Conservation (phyloP, 2,797 vertebrate species). For the Salmo trutta region DNA sequence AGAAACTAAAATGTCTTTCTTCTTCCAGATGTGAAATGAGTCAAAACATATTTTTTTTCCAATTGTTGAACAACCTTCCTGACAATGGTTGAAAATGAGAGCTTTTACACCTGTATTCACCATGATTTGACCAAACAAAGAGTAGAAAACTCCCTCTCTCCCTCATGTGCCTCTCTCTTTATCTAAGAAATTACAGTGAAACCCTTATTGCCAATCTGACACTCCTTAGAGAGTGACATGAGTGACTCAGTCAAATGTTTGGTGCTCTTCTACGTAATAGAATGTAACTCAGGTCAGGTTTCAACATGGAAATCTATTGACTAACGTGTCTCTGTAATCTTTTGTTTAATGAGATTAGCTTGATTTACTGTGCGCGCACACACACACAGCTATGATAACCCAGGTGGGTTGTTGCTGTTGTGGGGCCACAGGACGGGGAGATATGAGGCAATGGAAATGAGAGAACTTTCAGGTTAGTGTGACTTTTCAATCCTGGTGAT, state of each 20-base stretch:
- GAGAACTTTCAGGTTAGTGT: conserved; percentile 28
- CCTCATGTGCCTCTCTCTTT: conserved; percentile 26
- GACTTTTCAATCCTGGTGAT: conserved; percentile 31
- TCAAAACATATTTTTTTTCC: background rate
- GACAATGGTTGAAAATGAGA: background rate
- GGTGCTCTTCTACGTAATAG: conserved; percentile 24
- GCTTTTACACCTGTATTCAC: conserved; percentile 12
- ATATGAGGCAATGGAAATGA: conserved; percentile 48
- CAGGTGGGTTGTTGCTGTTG: conserved; percentile 14
- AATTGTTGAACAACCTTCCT: background rate
- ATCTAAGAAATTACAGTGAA: conserved; percentile 4
- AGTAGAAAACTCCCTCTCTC: conserved; percentile 10
- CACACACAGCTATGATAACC: conserved; percentile 1
- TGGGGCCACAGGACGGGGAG: conserved; percentile 20
- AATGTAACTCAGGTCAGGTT: conserved; percentile 46
- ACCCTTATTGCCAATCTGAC: conserved; percentile 32
- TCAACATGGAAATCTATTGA: conserved; percentile 32
- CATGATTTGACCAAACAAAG: background rate
- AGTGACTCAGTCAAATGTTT: conserved; percentile 17
- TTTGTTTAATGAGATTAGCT: conserved; percentile 21
- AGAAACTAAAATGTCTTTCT: background rate
- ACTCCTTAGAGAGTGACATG: conserved; percentile 36
- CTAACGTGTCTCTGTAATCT: background rate
- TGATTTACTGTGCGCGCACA: conserved; percentile 28
- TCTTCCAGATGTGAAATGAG: background rate